A percentile compares a stretch with the other conserved stretches of the same genome.
These are phyloP conservation scores for Morpho achilles DNA, from an alignment of 2,888 invertebrate species.

Conservation along the genomic window DNA sequence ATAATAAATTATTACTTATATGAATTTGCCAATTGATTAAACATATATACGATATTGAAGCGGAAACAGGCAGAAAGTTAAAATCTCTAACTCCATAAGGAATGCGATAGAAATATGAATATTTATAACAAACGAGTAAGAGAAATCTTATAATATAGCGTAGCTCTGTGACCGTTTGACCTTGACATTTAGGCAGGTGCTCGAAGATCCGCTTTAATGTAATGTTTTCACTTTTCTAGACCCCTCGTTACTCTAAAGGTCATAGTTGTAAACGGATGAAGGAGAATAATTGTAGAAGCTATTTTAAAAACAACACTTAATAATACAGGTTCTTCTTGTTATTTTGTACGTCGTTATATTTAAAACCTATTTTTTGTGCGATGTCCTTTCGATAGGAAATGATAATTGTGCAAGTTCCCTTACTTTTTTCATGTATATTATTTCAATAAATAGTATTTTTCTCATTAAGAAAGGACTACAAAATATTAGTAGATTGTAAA, in stretches of 20 bases:
- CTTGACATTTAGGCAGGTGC: slow-evolving; percentile 62
- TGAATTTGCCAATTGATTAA: too few relatives aligned
- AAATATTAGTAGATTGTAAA: too few relatives aligned
- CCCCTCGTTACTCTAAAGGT: slow-evolving; percentile 16
- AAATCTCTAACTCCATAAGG: slow-evolving; percentile 32
- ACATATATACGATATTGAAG: slow-evolving; percentile 4
- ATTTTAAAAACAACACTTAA: neutral
- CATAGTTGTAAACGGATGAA: slow-evolving; percentile 5
- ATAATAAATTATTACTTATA: too few relatives aligned
- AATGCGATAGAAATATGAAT: slow-evolving; percentile 48
- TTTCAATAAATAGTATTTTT: too few relatives aligned
- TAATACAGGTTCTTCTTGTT: too few relatives aligned
- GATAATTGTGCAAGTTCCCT: too few relatives aligned
- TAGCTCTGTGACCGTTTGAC: slow-evolving; percentile 51
- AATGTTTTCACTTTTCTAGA: slow-evolving; percentile 34
- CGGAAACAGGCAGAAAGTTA: slow-evolving; percentile 22
- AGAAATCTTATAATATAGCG: slow-evolving; percentile 58
- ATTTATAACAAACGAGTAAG: slow-evolving; percentile 46
- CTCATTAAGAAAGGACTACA: too few relatives aligned
- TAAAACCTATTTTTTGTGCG: too few relatives aligned
- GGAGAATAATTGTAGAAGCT: neutral
- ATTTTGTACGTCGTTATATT: too few relatives aligned
- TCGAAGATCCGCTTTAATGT: slow-evolving; percentile 32
- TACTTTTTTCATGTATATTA: too few relatives aligned
- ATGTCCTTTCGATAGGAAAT: too few relatives aligned